Evolutionary conservation across 1,140 invertebrate species (phyloP).

Genomic region (Sogatella furcifera): DNA sequence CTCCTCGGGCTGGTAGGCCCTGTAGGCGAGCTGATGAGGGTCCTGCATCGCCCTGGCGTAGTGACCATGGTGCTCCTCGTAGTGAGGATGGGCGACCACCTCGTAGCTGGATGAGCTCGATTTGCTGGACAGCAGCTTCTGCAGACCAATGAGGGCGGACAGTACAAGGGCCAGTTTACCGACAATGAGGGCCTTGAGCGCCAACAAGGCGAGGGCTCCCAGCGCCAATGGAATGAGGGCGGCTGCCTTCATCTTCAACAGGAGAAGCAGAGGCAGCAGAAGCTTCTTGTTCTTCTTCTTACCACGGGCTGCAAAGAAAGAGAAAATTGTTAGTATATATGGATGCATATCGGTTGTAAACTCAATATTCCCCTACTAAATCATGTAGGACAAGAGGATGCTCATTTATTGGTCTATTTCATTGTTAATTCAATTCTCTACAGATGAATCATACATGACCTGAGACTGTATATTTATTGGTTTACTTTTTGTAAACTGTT

Average conservation of each 20-base stretch:
- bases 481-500: too few species aligned
- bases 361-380: too few species aligned
- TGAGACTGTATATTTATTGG: too few species aligned
- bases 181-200: conserved; percentile 69
- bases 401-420: too few species aligned
- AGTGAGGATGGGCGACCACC: conserved; percentile 54
- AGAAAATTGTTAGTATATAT: conserved; percentile 4
- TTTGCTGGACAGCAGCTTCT: conserved; percentile 63
- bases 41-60: conserved; percentile 43
- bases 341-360: too few species aligned
- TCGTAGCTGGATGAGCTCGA: conserved; percentile 53
- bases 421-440: too few species aligned
- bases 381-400: too few species aligned
- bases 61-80: conserved; percentile 44
- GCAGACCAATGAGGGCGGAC: conserved; percentile 59
- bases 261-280: conserved; percentile 56
- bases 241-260: conserved; percentile 67
- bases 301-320: conserved; percentile 35
- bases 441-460: too few species aligned
- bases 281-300: conserved; percentile 48
- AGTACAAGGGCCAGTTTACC: conserved; percentile 69
- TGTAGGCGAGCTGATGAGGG: conserved; percentile 51
- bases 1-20: conserved; percentile 34
- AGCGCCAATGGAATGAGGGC: conserved; percentile 62
- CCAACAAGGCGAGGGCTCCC: conserved; percentile 63